Percentiles rank a stretch among this genome's conserved stretches.
Evolutionary conservation across 2,113 vertebrate genomes (phyloP).

Genomic region (Grallaria varia): DNA sequence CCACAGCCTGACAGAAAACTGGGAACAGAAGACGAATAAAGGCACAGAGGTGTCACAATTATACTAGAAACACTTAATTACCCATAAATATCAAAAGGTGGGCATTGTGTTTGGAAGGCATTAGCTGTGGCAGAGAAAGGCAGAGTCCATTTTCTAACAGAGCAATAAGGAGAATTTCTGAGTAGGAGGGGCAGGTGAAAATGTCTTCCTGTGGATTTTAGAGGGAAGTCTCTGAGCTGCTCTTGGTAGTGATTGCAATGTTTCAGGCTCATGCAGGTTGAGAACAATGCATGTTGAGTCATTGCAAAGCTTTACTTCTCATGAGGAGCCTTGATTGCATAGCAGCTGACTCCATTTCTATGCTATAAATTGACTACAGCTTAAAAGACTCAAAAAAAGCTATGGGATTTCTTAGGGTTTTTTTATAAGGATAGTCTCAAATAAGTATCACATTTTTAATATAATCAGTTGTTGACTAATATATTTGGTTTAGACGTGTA

Average conservation of each 20-base stretch:
- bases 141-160: background rate
- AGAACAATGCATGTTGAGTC: background rate
- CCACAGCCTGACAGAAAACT: background rate
- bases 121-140: background rate
- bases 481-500: background rate
- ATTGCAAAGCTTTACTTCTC: background rate
- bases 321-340: background rate
- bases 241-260: background rate
- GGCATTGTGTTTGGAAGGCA: background rate
- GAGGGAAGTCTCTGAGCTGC: background rate
- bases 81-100: background rate
- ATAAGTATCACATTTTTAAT: slow-evolving; percentile 13
- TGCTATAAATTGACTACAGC: background rate
- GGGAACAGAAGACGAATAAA: background rate
- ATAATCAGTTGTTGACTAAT: background rate
- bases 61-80: background rate
- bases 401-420: background rate
- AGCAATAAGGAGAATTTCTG: background rate
- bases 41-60: background rate
- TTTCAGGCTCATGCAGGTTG: background rate
- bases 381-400: slow-evolving; percentile 7
- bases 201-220: background rate
- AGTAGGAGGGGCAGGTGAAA: background rate
- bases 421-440: background rate
- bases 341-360: slow-evolving; percentile 1